Percentiles rank a stretch among this genome's conserved stretches.
Conservation (phyloP, 2,797 vertebrate genomes). For the Allochrocebus solatus region DNA sequence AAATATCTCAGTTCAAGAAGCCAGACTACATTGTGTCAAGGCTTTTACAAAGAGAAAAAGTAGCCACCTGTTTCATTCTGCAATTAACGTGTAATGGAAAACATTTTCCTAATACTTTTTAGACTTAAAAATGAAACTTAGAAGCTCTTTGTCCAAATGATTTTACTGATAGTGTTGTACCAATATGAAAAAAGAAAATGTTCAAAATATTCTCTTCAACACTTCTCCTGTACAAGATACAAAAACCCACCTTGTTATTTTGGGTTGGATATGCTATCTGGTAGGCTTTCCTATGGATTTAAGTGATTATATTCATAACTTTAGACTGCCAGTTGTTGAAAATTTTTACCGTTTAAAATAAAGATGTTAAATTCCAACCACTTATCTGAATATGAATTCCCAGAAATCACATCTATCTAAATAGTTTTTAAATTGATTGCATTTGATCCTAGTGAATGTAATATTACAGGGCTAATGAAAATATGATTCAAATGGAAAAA, state of each 20-base stretch:
- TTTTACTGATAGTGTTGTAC: conserved; percentile 55
- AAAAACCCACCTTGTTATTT: background rate
- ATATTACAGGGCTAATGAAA: conserved; percentile 28
- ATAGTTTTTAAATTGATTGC: conserved; percentile 39
- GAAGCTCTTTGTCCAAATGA: conserved; percentile 65
- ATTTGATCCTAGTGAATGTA: conserved; percentile 16
- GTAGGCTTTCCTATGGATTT: background rate
- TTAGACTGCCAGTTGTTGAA: background rate
- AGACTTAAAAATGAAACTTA: conserved; percentile 72
- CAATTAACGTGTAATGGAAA: conserved; percentile 63
- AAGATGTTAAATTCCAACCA: background rate
- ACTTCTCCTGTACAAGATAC: background rate
- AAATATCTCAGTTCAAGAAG: conserved; percentile 59
- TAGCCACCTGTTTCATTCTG: conserved; percentile 59
- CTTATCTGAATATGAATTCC: background rate
- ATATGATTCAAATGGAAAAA: background rate
- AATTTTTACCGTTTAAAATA: background rate
- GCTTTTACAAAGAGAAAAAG: conserved; percentile 61
- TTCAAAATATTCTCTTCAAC: conserved; percentile 15
- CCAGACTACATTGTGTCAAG: conserved; percentile 58
- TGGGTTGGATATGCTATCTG: background rate
- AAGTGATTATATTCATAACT: background rate
- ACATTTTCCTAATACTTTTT: conserved; percentile 27
- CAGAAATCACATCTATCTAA: conserved; percentile 41
- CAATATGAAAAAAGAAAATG: conserved; percentile 40